Percentiles rank a stretch among this genome's conserved stretches.
phyloP scores from a whole-genome alignment of 2,888 invertebrate species.

The Limnephilus lunatus region DNA sequence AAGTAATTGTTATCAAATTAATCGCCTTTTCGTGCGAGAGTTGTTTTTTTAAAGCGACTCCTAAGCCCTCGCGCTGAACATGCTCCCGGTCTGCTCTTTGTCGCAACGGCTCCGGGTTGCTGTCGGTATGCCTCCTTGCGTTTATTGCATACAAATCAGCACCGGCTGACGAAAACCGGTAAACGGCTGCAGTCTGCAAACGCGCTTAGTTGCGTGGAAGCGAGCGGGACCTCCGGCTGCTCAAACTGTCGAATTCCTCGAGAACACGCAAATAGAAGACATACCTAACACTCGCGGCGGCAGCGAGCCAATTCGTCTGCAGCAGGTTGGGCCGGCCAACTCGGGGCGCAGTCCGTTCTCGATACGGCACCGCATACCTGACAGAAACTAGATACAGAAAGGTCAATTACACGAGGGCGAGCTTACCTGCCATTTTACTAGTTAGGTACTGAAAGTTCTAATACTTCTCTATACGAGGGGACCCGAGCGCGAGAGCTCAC shows the following conservation, averaged over 20 bases:
- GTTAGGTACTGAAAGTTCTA: too few species aligned
- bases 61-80: too few species aligned
- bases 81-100: too few species aligned
- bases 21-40: too few species aligned
- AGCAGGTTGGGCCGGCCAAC: slow-evolving; percentile 3
- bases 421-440: neutral
- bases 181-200: too few species aligned
- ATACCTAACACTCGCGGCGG: neutral
- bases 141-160: too few species aligned
- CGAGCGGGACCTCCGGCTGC: neutral
- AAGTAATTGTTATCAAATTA: too few species aligned
- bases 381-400: neutral
- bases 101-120: too few species aligned
- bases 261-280: slow-evolving; percentile 19
- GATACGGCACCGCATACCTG: neutral
- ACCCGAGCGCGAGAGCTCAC: neutral
- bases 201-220: neutral
- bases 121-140: too few species aligned
- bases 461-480: too few species aligned
- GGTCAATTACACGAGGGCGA: neutral
- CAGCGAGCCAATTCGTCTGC: slow-evolving; percentile 10
- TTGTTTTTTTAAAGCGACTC: too few species aligned
- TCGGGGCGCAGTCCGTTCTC: neutral
- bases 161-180: too few species aligned
- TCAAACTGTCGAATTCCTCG: neutral